Evolutionary conservation across 2,797 vertebrate species (phyloP).

Genomic region (Etheostoma perlongum): DNA sequence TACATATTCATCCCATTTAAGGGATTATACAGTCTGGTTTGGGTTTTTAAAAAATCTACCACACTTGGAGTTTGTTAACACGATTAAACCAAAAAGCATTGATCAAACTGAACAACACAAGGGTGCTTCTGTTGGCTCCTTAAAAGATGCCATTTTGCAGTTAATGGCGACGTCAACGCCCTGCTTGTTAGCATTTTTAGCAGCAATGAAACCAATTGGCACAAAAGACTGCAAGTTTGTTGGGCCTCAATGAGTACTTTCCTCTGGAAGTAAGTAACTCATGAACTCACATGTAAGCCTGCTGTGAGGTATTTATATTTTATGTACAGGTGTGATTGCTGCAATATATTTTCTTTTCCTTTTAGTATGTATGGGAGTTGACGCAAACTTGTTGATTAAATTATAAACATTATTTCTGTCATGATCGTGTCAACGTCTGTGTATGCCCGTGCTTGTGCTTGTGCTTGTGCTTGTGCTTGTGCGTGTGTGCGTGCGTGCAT

Average conservation of each 20-base stretch:
- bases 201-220: constrained; percentile 5
- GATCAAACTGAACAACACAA: neutral
- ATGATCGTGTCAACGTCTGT: neutral
- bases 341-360: constrained; percentile 10
- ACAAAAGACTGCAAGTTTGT: neutral
- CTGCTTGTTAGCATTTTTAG: constrained; percentile 12
- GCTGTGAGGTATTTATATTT: constrained; percentile 19
- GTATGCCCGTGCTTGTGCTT: neutral
- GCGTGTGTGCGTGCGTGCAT: constrained; percentile 7
- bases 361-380: neutral
- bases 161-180: neutral
- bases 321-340: constrained; percentile 10
- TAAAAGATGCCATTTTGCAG: neutral
- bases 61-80: neutral
- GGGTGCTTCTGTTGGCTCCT: neutral
- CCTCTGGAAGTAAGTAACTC: neutral
- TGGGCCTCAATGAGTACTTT: neutral
- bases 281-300: neutral
- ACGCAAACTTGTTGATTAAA: constrained; percentile 18
- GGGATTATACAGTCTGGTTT: neutral
- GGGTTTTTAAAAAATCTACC: neutral
- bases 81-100: neutral
- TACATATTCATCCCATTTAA: neutral
- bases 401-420: constrained; percentile 25
- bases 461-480: neutral